Percentiles rank a stretch among this genome's conserved stretches.
phyloP scores from a whole-genome alignment of 2,888 invertebrate species.

The Eupithecia insigniata region DNA sequence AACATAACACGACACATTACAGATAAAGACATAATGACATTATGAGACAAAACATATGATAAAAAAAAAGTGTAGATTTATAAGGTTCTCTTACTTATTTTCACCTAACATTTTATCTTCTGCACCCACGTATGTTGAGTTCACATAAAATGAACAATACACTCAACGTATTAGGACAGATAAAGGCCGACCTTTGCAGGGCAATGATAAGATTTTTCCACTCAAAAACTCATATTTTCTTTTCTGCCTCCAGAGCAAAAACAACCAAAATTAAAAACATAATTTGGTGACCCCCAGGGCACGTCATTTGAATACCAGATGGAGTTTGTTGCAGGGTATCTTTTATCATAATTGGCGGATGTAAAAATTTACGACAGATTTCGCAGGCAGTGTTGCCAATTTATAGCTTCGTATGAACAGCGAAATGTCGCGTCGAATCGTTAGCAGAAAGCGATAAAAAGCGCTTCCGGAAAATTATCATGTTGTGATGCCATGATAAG shows the following conservation, averaged over 20 bases:
- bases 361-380: slow-evolving; percentile 11
- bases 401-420: neutral
- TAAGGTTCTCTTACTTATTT: neutral
- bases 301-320: slow-evolving; percentile 20
- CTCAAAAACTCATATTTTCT: slow-evolving; percentile 9
- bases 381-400: neutral
- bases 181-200: neutral
- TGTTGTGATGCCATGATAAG: neutral
- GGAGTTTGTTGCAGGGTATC: slow-evolving; percentile 4
- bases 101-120: neutral
- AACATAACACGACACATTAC: too few relatives aligned
- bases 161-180: neutral
- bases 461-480: neutral
- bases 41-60: too few relatives aligned
- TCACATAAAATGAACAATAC: neutral
- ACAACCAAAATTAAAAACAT: slow-evolving; percentile 1
- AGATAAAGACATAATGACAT: too few relatives aligned
- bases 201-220: neutral
- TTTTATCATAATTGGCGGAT: neutral
- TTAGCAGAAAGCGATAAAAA: neutral
- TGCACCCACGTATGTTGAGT: neutral
- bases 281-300: slow-evolving; percentile 15
- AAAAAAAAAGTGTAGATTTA: neutral
- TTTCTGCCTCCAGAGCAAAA: slow-evolving; percentile 7
- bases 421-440: too few relatives aligned